Evolutionary conservation across 2,797 vertebrate genomes (phyloP).

Genomic region (Gobionotothen gibberifrons): DNA sequence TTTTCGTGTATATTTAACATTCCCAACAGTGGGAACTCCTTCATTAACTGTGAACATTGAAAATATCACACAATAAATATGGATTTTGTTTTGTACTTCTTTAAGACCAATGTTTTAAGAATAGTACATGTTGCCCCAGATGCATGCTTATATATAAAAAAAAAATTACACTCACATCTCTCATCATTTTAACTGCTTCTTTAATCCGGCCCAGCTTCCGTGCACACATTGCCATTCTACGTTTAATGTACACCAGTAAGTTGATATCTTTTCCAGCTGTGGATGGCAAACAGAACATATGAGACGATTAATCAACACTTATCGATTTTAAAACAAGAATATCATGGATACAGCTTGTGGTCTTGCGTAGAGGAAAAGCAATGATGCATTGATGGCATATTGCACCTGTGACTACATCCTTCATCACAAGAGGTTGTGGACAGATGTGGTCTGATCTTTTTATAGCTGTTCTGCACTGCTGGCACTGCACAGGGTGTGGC

Average conservation of each 20-base stretch:
- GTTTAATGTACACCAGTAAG: conserved; percentile 96
- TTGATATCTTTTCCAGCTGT: conserved; percentile 97
- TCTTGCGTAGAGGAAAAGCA: not conserved
- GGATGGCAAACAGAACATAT: conserved; percentile 36
- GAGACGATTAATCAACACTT: not conserved
- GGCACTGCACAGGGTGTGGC: not conserved
- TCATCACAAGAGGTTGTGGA: not conserved
- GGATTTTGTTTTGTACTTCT: not conserved
- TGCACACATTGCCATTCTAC: conserved; percentile 97
- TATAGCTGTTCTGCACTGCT: not conserved
- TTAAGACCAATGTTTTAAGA: not conserved
- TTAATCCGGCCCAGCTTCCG: conserved; percentile 96
- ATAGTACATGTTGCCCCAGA: not conserved
- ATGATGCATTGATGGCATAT: not conserved
- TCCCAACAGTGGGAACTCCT: conserved; percentile 97
- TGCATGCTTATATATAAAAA: not conserved
- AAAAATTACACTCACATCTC: conserved; percentile 91
- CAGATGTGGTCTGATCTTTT: not conserved
- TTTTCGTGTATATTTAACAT: conserved; percentile 99
- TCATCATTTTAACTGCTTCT: conserved; percentile 99
- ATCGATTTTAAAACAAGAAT: not conserved
- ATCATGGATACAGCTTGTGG: not conserved
- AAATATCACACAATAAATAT: conserved; percentile 1
- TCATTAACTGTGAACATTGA: conserved; percentile 91
- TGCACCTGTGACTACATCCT: not conserved